Evolutionary conservation across 2,797 vertebrate species (phyloP), one percentile per base, ranked within the genome.

Genomic region (Oreortyx pictus): DNA sequence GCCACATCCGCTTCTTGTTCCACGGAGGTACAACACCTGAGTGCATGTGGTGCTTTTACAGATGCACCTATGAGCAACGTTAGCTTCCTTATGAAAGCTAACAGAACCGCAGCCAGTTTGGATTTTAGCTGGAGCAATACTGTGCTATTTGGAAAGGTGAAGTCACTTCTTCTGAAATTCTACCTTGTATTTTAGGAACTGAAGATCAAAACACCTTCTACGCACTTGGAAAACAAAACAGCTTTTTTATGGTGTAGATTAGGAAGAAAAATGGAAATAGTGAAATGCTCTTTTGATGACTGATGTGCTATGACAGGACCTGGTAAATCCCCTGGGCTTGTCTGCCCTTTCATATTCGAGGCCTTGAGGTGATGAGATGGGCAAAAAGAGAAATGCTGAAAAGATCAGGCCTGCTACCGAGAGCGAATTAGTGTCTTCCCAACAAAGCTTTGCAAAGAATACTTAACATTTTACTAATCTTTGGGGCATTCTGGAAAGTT

Each of bases 361-460:
- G 43, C 66, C 46, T 88, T 61, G 31, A 66, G 25, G 89, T 80
- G 85, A 31, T 49, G 71, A 88, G 47, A 73, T 24, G 17, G 33
- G 33, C 41, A 6, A 72, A 64, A 90, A 50, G 39, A 20, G n/a
- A 81, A 83, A 86, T 14, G 27, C 62, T 62, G 62, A 78, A 81
- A 74, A 91, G 81, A 89, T 44, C 67, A 43, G 43, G 37, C 35
- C 43, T 93, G 62, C 33, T 78, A 16, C 22, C 68, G 44, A 86
- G 72, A 91, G 43, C 50, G 56, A 76, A 67, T 86, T 20, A 86
- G 16, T 24, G 43, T 84, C 66, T 60, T 81, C 39, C 75, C 74
- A 82, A 35, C 61, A 76, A 65, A 81, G 67, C 56, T 93, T 89
- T 92, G 77, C 70, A 73, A 77, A 93, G 33, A 87, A 54, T 61